Percentiles rank a stretch among this genome's conserved stretches.
These are phyloP conservation scores for Wasmannia auropunctata DNA, from an alignment of 1,140 invertebrate genomes.

Conservation along the genomic window DNA sequence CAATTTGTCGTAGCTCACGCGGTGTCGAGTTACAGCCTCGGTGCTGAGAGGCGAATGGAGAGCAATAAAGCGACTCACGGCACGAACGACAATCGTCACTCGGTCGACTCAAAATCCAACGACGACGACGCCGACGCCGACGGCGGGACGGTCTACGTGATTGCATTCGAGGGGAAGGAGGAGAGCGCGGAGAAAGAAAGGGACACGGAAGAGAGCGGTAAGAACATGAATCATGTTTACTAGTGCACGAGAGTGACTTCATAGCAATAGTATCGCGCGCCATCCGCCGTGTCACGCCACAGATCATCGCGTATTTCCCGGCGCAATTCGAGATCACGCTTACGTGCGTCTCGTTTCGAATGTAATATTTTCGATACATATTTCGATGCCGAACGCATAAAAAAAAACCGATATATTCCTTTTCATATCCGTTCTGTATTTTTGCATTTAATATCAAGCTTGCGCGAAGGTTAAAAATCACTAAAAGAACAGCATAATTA, in stretches of 20 bases:
- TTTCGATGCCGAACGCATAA: background rate
- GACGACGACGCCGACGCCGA: constrained; percentile 34
- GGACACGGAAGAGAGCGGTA: constrained; percentile 68
- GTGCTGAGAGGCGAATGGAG: constrained; percentile 57
- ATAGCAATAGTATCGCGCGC: background rate
- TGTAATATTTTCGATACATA: background rate
- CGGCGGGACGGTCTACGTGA: constrained; percentile 76
- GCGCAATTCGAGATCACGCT: background rate
- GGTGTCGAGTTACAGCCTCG: constrained; percentile 70
- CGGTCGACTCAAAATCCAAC: constrained; percentile 47
- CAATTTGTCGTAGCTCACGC: constrained; percentile 69
- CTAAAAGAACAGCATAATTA: constrained; percentile 8
- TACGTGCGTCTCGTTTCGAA: background rate
- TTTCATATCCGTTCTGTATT: background rate
- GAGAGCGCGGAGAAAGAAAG: constrained; percentile 74
- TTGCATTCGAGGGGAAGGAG: constrained; percentile 73
- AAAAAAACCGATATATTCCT: background rate
- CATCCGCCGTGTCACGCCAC: background rate
- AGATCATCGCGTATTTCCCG: background rate
- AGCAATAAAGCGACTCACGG: constrained; percentile 59
- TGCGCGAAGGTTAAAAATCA: background rate
- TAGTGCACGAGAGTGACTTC: background rate
- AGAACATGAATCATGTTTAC: constrained; percentile 42
- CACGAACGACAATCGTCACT: constrained; percentile 44
- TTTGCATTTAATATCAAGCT: background rate